Conservation (phyloP, 2,797 vertebrate species). For the Chaetophractus vellerosus region DNA sequence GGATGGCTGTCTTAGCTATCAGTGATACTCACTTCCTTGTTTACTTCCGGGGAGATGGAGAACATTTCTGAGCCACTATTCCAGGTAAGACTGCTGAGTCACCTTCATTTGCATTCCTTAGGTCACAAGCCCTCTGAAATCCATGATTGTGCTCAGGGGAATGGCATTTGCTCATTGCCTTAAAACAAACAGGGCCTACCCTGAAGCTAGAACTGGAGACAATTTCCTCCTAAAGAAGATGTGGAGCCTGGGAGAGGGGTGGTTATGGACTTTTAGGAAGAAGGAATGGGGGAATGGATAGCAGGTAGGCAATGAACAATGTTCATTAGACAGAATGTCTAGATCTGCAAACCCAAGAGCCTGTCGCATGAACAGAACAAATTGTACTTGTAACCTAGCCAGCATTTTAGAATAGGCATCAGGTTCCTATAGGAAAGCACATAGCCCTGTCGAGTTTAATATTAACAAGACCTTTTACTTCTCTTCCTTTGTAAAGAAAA, state of each 20-base stretch:
- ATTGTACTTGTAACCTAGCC: no score
- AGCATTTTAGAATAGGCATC: no score
- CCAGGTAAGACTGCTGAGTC: neutral
- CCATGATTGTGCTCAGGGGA: neutral
- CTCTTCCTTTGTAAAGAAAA: no score
- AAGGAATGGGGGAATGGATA: neutral
- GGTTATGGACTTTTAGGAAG: neutral
- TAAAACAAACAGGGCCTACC: neutral
- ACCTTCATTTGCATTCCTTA: neutral
- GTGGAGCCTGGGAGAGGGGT: neutral
- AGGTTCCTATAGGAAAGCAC: no score
- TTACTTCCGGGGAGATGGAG: neutral
- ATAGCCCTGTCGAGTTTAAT: no score
- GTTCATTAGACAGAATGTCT: neutral
- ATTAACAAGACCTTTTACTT: no score
- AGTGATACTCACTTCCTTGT: neutral
- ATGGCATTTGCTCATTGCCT: neutral
- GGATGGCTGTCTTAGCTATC: neutral
- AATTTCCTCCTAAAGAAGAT: neutral
- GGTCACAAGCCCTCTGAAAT: neutral
- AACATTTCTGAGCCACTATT: neutral
- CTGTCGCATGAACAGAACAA: no score
- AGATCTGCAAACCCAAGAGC: neutral
- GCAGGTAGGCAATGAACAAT: neutral
- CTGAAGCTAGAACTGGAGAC: neutral